Conservation (phyloP, 2,113 vertebrate genomes). For the Oreochromis tanganicae region DNA sequence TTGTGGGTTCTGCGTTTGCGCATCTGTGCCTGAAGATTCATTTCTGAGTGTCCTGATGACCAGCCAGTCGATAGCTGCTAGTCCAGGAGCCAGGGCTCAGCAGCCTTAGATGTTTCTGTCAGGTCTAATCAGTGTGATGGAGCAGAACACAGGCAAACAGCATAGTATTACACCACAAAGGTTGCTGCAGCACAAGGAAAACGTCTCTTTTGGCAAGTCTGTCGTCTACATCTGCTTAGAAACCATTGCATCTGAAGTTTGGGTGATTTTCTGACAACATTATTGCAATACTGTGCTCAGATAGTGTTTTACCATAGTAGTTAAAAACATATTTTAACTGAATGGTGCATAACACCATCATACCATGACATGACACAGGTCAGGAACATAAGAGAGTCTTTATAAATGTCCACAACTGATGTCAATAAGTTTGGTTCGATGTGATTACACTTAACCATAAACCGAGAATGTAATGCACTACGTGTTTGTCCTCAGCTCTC, state of each 20-base stretch:
- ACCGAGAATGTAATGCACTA: background rate
- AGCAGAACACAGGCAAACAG: constrained; percentile 17
- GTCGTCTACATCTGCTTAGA: background rate
- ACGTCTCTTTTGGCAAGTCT: background rate
- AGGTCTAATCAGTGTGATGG: constrained; percentile 38
- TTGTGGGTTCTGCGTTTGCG: background rate
- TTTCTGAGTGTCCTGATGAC: background rate
- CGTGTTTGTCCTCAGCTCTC: background rate
- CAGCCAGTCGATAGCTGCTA: background rate
- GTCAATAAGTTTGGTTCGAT: background rate
- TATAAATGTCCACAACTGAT: background rate
- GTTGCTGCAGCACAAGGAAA: constrained; percentile 16
- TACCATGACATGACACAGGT: background rate
- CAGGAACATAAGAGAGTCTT: background rate
- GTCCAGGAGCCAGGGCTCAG: background rate
- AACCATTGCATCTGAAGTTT: background rate
- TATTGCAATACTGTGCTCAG: background rate
- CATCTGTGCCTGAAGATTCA: background rate
- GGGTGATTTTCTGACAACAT: background rate
- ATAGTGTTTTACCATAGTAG: background rate
- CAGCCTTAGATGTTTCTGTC: constrained; percentile 37
- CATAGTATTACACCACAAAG: background rate
- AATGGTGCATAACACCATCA: background rate
- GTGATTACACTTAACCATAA: background rate
- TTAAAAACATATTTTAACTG: background rate